These are phyloP conservation scores for Aspidiotus destructor DNA, from an alignment of 2,888 invertebrate genomes.

Conservation along the genomic window DNA sequence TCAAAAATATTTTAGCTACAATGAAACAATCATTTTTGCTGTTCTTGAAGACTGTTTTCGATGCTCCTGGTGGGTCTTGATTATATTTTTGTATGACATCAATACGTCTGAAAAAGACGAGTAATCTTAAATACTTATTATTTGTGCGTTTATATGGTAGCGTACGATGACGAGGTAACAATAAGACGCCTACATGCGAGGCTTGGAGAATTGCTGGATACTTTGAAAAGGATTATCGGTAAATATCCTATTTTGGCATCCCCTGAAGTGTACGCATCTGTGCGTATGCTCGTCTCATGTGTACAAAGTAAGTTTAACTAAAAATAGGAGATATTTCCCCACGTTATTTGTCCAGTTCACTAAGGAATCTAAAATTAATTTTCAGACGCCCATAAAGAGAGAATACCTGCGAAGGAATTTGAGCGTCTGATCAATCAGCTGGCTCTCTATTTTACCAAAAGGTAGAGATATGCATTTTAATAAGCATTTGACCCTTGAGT, in stretches of 20 bases:
- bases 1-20: slow-evolving; percentile 10
- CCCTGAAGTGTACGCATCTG: slow-evolving; percentile 24
- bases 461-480: slow-evolving; percentile 1
- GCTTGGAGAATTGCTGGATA: slow-evolving; percentile 24
- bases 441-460: slow-evolving; percentile 26
- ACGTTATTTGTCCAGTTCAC: background rate
- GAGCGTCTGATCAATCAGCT: slow-evolving; percentile 25
- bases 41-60: background rate
- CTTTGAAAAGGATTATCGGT: slow-evolving; percentile 13
- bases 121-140: background rate
- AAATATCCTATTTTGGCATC: slow-evolving; percentile 18
- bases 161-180: slow-evolving; percentile 6
- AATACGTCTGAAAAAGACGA: background rate
- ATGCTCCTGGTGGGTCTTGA: slow-evolving; percentile 10
- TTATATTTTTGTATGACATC: background rate
- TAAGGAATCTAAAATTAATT: background rate
- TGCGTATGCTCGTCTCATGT: slow-evolving; percentile 15
- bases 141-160: background rate
- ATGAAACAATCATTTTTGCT: slow-evolving; percentile 15
- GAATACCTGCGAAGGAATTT: slow-evolving; percentile 10
- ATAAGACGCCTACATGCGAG: slow-evolving; percentile 14
- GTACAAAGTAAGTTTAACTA: slow-evolving; percentile 15
- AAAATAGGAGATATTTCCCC: background rate
- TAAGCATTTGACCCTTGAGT: background rate
- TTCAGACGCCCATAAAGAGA: slow-evolving; percentile 9